Evolutionary conservation across 1,140 invertebrate genomes (phyloP), one percentile per base, ranked within the genome.

Genomic region (Drosophila bocki): DNA sequence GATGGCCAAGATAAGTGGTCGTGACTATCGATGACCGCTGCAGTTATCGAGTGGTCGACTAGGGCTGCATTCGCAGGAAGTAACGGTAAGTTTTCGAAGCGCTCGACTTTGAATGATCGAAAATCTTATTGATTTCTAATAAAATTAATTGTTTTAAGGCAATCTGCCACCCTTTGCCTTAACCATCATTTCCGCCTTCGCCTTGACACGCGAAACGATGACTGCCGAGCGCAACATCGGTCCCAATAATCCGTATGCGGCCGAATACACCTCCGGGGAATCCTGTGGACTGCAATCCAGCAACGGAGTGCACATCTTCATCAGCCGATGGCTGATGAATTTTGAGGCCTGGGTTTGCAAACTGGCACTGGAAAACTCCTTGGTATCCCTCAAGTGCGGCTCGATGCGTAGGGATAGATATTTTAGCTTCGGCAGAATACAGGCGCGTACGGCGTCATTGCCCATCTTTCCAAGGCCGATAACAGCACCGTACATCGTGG

Each of bases 401-500:
- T 70, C 57, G 26, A 83, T 71, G 35, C 44, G 44, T 6, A 6
- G 7, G 6, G 75, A 70, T 19, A 83, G 37, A 17, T 33, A 29
- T 1, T 3, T 7, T 15, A 83, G 41, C 8, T 83, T 35, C 1
- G 80, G 65, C 19, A 83, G 15, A 8, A 83, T 42, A n/a, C 32
- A 83, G 15, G 47, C 45, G 0, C 56, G 51, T 3, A 83, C 54
- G 7, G 42, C 47, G 45, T 56, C 48, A 9, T 56, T 60, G 3
- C 80, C 80, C 47, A 83, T 17, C 35, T 83, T 83, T 9, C 58
- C 56, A 2, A 83, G 29, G 6, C 80, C 80, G 32, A 83, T 60
- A 9, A 83, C 56, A 12, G 64, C 62, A 0, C 80, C 80, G 26
- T 67, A 83, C 39, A 83, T 15, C 4, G 80, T 83, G 9, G 64